These are phyloP conservation scores for Mizuhopecten yessoensis DNA, from an alignment of 1,140 invertebrate genomes.

Conservation along the genomic window DNA sequence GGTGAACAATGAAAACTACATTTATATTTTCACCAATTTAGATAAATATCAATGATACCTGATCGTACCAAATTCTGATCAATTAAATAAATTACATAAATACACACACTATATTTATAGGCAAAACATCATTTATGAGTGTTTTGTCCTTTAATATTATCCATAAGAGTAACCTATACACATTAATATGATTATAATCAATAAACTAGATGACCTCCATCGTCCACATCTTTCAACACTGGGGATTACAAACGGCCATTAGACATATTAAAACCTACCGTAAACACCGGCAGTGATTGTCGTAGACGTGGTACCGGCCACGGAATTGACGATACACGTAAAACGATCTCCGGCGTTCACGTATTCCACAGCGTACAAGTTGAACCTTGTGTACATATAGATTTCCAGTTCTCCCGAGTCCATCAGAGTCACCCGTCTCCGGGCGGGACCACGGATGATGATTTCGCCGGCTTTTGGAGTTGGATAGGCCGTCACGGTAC, in stretches of 20 bases:
- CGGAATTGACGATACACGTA: slow-evolving; percentile 71
- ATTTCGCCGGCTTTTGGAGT: slow-evolving; percentile 74
- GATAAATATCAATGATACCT: no score
- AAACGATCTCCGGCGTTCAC: slow-evolving; percentile 72
- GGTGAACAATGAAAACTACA: no score
- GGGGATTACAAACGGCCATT: not conserved
- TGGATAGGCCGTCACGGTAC: slow-evolving; percentile 77
- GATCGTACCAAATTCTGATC: no score
- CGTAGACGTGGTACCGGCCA: slow-evolving; percentile 68
- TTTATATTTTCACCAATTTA: no score
- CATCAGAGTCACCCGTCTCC: slow-evolving; percentile 64
- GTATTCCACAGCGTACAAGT: slow-evolving; percentile 70
- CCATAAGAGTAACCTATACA: no score
- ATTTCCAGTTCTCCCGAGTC: slow-evolving; percentile 67
- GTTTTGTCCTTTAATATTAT: no score
- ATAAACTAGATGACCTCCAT: no score
- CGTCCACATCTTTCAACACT: no score
- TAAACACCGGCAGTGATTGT: slow-evolving; percentile 71
- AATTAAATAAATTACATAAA: no score
- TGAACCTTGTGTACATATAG: slow-evolving; percentile 72
- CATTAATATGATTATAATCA: no score
- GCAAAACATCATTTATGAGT: no score
- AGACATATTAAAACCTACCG: slow-evolving; percentile 62
- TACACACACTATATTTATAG: no score
- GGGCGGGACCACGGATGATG: slow-evolving; percentile 62